These are phyloP conservation scores for Aulostomus chinensis DNA, from an alignment of 2,797 vertebrate species.

Conservation along the genomic window DNA sequence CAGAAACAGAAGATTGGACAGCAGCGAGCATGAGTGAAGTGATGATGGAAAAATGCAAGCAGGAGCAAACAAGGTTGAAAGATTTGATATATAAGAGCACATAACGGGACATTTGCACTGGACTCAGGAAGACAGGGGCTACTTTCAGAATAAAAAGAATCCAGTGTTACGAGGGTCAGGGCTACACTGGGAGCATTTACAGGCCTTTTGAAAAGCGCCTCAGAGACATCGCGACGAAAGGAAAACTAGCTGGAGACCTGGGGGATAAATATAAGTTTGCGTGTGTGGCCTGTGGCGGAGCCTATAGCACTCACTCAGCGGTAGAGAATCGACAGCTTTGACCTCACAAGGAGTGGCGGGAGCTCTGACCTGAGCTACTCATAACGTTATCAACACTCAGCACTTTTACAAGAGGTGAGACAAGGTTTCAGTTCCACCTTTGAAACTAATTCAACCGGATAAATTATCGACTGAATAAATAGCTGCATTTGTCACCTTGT, in stretches of 20 bases:
- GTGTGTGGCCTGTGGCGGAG: constrained; percentile 61
- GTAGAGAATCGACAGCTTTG: constrained; percentile 18
- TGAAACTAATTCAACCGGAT: constrained; percentile 34
- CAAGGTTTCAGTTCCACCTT: constrained; percentile 16
- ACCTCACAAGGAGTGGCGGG: constrained; percentile 43
- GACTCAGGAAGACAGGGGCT: constrained; percentile 21
- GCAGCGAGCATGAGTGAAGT: too few species aligned
- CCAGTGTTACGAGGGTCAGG: constrained; percentile 36
- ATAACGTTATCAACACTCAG: constrained; percentile 33
- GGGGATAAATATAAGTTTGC: constrained; percentile 54
- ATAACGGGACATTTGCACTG: constrained; percentile 10
- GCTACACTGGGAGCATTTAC: constrained; percentile 65
- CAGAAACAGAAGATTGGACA: too few species aligned
- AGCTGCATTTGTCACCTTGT: constrained; percentile 34
- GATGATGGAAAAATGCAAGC: too few species aligned
- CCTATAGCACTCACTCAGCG: constrained; percentile 9
- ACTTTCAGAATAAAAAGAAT: constrained; percentile 49
- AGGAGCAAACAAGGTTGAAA: constrained; percentile 2
- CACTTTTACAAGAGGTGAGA: constrained; percentile 28
- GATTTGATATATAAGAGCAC: constrained; percentile 15
- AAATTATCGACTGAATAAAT: constrained; percentile 44
- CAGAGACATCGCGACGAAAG: constrained; percentile 53
- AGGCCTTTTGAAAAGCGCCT: constrained; percentile 62
- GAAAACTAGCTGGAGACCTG: constrained; percentile 58
- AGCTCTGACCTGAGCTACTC: constrained; percentile 4